Evolutionary conservation across 2,888 invertebrate genomes (phyloP).

Genomic region (Pimpla rufipes): DNA sequence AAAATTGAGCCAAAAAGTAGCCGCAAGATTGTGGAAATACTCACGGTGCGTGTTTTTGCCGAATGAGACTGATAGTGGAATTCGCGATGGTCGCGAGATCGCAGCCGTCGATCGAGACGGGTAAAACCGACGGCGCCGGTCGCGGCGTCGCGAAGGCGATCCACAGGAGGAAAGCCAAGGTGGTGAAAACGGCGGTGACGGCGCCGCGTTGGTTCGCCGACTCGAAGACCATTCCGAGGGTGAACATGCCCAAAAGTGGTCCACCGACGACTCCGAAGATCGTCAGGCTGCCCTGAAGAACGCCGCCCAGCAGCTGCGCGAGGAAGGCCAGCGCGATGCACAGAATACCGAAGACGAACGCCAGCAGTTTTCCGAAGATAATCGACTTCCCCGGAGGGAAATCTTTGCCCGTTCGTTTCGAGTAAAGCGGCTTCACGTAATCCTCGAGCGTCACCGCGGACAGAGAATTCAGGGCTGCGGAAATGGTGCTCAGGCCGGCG

Average conservation of each 20-base stretch:
- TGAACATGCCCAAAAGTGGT: slow-evolving; percentile 94
- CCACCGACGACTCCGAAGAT: slow-evolving; percentile 96
- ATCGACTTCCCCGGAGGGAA: slow-evolving; percentile 73
- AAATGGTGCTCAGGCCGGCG: slow-evolving; percentile 96
- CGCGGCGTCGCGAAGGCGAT: slow-evolving; percentile 94
- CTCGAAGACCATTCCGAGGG: slow-evolving; percentile 93
- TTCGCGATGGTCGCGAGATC: slow-evolving; percentile 37
- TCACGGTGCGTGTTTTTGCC: slow-evolving; percentile 13
- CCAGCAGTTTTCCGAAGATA: slow-evolving; percentile 87
- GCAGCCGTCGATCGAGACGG: slow-evolving; percentile 88
- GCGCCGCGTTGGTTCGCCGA: slow-evolving; percentile 91
- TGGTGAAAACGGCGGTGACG: slow-evolving; percentile 88
- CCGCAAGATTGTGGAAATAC: slow-evolving; percentile 22
- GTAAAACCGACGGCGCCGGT: slow-evolving; percentile 87
- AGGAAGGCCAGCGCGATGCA: slow-evolving; percentile 94
- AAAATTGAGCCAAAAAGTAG: too few species aligned
- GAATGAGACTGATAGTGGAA: neutral
- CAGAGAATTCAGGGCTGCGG: slow-evolving; percentile 95
- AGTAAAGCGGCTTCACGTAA: slow-evolving; percentile 88
- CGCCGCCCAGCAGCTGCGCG: slow-evolving; percentile 93
- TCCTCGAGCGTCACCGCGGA: slow-evolving; percentile 96
- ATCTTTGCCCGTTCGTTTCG: slow-evolving; percentile 72
- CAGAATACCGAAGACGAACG: slow-evolving; percentile 90
- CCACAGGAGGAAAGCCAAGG: slow-evolving; percentile 91
- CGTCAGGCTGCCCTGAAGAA: slow-evolving; percentile 95